Evolutionary conservation across 2,113 vertebrate species (phyloP), one percentile per base, ranked within the genome.

Genomic region (Rhinoptilus africanus): DNA sequence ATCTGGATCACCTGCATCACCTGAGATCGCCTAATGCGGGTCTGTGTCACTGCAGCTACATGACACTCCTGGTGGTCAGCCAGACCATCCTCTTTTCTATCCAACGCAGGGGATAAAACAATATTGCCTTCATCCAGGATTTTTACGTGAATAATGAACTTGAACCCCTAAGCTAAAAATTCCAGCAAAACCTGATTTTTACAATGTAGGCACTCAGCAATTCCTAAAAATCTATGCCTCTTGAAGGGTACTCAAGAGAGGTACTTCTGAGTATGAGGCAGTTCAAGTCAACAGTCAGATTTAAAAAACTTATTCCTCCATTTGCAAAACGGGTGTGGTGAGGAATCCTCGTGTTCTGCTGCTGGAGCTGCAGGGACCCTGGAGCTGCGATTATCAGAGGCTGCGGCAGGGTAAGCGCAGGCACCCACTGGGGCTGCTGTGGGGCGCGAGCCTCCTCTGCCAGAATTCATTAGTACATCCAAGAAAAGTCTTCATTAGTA

Each of bases 371-470:
- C 75, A 41, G 79, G 17, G 17, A 35, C 41, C 10, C 47, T 14
- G 4, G 6, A 10, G 68, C 53, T 2, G 2, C 0, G 2, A 54
- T 3, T 17, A 8, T 5, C 32, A 6, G 30, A 30, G 35, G 45
- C 4, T 22, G 8, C 14, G 35, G 28, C 37, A 27, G 0, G 0
- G 20, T 5, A n/a, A 84, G n/a, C 3, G 1, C 47, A 14, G 26
- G 26, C 17, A 10, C 10, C 12, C 26, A 4, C 13, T 4, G 35
- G 39, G 28, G 12, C 30, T 80, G 11, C 63, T 16, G 28, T 0
- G 0, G 24, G 2, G 0, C 2, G 9, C 0, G 0, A 24, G 37
- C 23, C 13, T 19, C 66, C 48, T n/a, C n/a, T n/a, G n/a, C n/a
- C n/a, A n/a, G n/a, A n/a, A n/a, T n/a, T n/a, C n/a, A n/a, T n/a